Evolutionary conservation across 2,797 vertebrate genomes (phyloP).

Genomic region (Strix occidentalis): DNA sequence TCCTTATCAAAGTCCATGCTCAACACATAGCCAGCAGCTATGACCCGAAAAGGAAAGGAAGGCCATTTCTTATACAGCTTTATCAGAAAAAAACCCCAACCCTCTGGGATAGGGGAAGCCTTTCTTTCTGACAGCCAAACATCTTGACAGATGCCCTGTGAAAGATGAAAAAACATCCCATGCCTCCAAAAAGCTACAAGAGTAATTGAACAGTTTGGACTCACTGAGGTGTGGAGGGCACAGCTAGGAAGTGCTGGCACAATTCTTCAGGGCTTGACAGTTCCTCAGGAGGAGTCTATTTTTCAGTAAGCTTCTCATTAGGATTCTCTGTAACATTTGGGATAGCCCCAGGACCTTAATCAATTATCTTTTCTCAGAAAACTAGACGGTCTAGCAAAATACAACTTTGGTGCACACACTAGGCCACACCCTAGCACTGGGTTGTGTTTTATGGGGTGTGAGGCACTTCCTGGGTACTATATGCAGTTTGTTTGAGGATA

Average conservation of each 20-base stretch:
- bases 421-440: background rate
- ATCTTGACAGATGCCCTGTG: background rate
- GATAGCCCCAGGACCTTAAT: background rate
- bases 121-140: background rate
- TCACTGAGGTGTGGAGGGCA: constrained; percentile 48
- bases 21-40: background rate
- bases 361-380: background rate
- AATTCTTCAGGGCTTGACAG: constrained; percentile 47
- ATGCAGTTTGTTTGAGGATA: background rate
- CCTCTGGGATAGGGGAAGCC: background rate
- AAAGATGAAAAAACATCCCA: background rate
- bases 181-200: constrained; percentile 17
- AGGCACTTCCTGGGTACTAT: background rate
- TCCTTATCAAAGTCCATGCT: background rate
- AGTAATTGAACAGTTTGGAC: constrained; percentile 52
- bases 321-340: background rate
- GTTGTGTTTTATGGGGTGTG: background rate
- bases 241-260: background rate
- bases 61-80: background rate
- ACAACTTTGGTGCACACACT: background rate
- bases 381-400: background rate
- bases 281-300: constrained; percentile 11
- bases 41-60: background rate
- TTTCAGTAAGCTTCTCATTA: constrained; percentile 31
- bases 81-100: background rate